Percentiles rank a stretch among this genome's conserved stretches.
Evolutionary conservation across 2,888 invertebrate species (phyloP).

Genomic region (Margaritifera margaritifera): DNA sequence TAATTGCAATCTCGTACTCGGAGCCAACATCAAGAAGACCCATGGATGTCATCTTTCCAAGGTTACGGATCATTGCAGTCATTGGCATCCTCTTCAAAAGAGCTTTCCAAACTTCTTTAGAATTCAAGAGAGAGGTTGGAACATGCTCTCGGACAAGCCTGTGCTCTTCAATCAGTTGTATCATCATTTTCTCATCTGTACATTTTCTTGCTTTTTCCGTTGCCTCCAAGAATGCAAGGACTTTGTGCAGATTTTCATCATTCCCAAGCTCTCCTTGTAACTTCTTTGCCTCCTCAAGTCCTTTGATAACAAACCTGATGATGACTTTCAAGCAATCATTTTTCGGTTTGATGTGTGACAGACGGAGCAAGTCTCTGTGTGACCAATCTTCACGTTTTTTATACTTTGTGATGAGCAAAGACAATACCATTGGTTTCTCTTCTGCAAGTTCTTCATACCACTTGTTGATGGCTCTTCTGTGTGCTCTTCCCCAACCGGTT

Average conservation of each 20-base stretch:
- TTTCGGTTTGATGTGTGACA: slow-evolving; percentile 51
- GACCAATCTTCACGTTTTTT: slow-evolving; percentile 81
- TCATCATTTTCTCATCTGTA: slow-evolving; percentile 44
- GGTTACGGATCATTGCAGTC: no score
- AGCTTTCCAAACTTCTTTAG: slow-evolving; percentile 77
- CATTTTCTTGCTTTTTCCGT: no score
- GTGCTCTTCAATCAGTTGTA: slow-evolving; percentile 67
- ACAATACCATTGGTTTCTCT: slow-evolving; percentile 74
- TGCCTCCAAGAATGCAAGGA: slow-evolving; percentile 57
- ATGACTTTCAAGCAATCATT: slow-evolving; percentile 40
- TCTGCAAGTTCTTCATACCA: slow-evolving; percentile 77
- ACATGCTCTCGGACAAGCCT: slow-evolving; percentile 81
- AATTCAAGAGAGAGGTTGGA: slow-evolving; percentile 80
- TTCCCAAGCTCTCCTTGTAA: slow-evolving; percentile 20
- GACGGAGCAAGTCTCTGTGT: slow-evolving; percentile 81
- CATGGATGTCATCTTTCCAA: slow-evolving; percentile 51
- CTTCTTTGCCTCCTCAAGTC: slow-evolving; percentile 49
- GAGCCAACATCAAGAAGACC: slow-evolving; percentile 39
- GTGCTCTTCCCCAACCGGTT: slow-evolving; percentile 79
- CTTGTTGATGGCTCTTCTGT: slow-evolving; percentile 78
- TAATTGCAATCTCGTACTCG: slow-evolving; percentile 37
- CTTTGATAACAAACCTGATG: slow-evolving; percentile 50
- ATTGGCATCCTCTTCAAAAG: slow-evolving; percentile 71
- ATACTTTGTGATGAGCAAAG: slow-evolving; percentile 79
- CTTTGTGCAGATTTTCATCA: slow-evolving; percentile 24